Percentiles rank a stretch among this genome's conserved stretches.
Evolutionary conservation across 2,888 invertebrate species (phyloP).

Genomic region (Muschampia staudingeri): DNA sequence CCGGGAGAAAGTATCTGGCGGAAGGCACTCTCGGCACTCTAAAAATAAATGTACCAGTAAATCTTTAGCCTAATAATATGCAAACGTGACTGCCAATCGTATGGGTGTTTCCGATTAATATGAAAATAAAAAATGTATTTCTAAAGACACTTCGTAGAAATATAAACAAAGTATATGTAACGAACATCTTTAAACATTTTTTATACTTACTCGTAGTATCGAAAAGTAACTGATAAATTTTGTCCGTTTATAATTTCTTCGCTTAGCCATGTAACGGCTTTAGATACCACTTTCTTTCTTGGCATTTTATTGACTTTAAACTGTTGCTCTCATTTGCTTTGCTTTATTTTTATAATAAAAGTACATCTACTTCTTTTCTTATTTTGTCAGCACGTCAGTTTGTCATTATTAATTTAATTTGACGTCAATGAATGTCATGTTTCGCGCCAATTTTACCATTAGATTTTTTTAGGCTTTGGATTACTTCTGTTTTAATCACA

Average conservation of each 20-base stretch:
- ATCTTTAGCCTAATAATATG: no score
- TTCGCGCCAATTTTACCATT: conserved; percentile 35
- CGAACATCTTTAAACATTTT: conserved; percentile 2
- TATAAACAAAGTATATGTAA: no score
- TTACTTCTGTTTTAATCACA: neutral
- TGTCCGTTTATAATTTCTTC: conserved; percentile 80
- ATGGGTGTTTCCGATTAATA: no score
- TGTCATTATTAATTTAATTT: neutral
- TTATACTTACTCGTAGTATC: conserved; percentile 81
- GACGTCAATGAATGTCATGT: conserved; percentile 40
- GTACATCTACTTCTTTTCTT: no score
- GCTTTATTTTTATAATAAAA: no score
- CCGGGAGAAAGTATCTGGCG: no score
- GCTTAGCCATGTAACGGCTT: conserved; percentile 85
- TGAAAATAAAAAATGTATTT: no score
- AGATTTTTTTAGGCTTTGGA: conserved; percentile 1
- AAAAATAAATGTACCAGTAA: no score
- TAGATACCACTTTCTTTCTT: conserved; percentile 70
- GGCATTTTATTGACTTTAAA: conserved; percentile 69
- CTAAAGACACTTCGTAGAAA: no score
- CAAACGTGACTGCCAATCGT: no score
- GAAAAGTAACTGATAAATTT: conserved; percentile 78
- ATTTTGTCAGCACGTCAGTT: no score
- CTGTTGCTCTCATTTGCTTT: neutral
- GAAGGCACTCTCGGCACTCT: no score